Base-by-base conservation (phyloP, 2,113 vertebrate species). In the Junco hyemalis region DNA sequence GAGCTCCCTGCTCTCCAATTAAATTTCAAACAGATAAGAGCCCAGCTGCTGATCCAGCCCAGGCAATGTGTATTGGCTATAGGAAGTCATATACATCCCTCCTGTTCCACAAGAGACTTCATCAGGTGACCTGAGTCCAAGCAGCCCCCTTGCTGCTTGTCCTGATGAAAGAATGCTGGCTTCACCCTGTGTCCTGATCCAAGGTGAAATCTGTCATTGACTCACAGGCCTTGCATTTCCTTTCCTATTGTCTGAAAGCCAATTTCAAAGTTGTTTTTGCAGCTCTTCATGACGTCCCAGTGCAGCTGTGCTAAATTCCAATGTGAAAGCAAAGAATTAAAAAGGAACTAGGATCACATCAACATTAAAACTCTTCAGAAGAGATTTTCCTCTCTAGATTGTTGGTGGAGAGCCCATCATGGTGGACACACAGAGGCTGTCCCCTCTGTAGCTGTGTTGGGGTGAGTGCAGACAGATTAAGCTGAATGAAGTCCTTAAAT, bases 251-350 rank as follows among this genome's bases (percentile, higher is more conserved):
- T 96, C 68, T 88, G 68, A 92, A 81, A 86, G 90, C 79, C 92
- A 90, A 68, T 93, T 96, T 92, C 88, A 86, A 95, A 95, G 88
- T 66, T 94, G 88, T 90, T 96, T 95, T 92, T 0, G 0, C 68
- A 96, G 86, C 65, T 69, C 64, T 95, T 86, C 1, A 3, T 86
- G 93, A 94, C 9, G 14, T 95, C 72, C 69, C 61, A 74, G 40
- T 64, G 68, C 95, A 97, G 95, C 95, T 95, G 96, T 84, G 92
- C 82, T 92, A 66, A 93, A 92, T 94, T 96, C 88, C 92, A 92
- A 22, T 1, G 40, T 57, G 72, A 74, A 95, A 94, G 48, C 1
- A 0, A 91, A 94, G 90, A 74, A 84, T 68, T 84, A 28, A 71
- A 90, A 92, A 28, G 14, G 31, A 86, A 40, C 21, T 54, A 35